Base-by-base conservation (phyloP, 2,797 vertebrate genomes). In the Pseudomugil gertrudae region DNA sequence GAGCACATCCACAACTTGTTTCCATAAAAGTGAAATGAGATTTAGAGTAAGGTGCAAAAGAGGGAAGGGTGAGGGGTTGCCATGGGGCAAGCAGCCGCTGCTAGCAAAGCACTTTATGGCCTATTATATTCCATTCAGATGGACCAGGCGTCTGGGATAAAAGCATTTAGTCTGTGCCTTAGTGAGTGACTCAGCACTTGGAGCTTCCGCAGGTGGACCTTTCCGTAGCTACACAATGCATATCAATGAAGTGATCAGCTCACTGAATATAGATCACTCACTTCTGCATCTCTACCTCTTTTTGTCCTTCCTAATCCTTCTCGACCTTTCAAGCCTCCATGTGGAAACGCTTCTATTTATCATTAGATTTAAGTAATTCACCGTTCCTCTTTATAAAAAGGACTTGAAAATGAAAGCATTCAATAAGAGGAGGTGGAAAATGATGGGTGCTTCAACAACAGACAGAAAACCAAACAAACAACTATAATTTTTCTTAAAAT, bases 81-180 rank as follows among this genome's bases (percentile, higher is more conserved):
- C 83, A 87, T 13, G 74, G 86, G 86, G 90, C 88, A 80, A 81
- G 81, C 78, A 76, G 85, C 83, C 78, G 63, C 83, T 82, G 85
- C 87, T 84, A 84, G 83, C 88, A 75, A 81, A 91, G 87, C 87
- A 90, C 87, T 92, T 90, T 91, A 84, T 67, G 61, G 84, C 81
- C 84, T 78, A 92, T 92, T 91, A 92, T 89, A 88, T 90, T 90
- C 89, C 87, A 86, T 88, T 90, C 84, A 90, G 87, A 91, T 85
- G 81, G 83, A 87, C 84, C 74, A 67, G 87, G 89, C 87, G 82
- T 90, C 87, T 81, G 76, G 81, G 80, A 90, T 90, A 89, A 90
- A 91, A 90, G 89, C 90, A 90, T 91, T 91, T 85, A 85, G 87
- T 83, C 90, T 83, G 75, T 45, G 82, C 33, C 80, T 84, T 85